Conservation (phyloP, 1,140 invertebrate genomes). For the Oncopodura yosiiana region DNA sequence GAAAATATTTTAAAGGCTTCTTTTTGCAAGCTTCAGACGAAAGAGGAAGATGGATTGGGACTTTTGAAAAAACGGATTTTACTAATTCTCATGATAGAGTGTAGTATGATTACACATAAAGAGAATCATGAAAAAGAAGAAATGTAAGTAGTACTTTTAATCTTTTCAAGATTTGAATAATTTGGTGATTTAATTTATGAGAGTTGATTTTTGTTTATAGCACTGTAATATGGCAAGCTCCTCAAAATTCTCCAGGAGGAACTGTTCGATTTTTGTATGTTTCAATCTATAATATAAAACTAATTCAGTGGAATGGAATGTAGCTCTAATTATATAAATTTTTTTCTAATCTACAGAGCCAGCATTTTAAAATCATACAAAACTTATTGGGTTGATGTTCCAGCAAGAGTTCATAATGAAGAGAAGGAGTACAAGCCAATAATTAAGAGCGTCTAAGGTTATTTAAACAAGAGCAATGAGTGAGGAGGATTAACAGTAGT, state of each 20-base stretch:
- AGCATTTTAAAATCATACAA: constrained; percentile 31
- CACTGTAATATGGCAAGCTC: constrained; percentile 31
- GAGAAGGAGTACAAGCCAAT: too few species aligned
- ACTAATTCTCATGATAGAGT: constrained; percentile 29
- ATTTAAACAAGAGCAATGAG: too few species aligned
- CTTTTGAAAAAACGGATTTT: constrained; percentile 30
- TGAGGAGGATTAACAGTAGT: too few species aligned
- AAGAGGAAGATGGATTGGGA: constrained; percentile 26
- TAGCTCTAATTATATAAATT: neutral
- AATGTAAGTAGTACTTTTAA: too few species aligned
- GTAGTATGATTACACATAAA: constrained; percentile 24
- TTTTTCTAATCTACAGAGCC: constrained; percentile 15
- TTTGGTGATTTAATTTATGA: too few species aligned
- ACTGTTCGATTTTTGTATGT: constrained; percentile 32
- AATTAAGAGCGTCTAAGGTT: too few species aligned
- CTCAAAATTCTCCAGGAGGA: constrained; percentile 18
- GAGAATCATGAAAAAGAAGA: constrained; percentile 33
- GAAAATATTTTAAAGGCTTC: constrained; percentile 33
- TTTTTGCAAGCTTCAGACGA: constrained; percentile 32
- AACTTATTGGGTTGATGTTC: constrained; percentile 31
- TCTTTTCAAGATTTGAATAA: too few species aligned
- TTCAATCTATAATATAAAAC: too few species aligned
- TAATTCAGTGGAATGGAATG: too few species aligned
- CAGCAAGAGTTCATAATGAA: constrained; percentile 17
- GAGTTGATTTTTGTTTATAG: too few species aligned